phyloP scores from a whole-genome alignment of 2,888 invertebrate species.

The Camptogramma bilineatum region DNA sequence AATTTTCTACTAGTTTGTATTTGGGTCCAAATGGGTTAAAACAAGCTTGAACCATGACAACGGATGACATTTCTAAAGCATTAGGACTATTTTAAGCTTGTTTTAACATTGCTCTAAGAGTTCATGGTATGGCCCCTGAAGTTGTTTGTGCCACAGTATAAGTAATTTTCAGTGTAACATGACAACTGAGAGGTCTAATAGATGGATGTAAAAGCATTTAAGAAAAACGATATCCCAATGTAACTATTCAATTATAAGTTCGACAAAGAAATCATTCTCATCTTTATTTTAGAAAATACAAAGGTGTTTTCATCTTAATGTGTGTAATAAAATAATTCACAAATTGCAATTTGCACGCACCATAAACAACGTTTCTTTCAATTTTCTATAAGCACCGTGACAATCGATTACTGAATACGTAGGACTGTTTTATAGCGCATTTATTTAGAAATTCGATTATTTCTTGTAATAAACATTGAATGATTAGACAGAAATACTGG shows the following conservation, averaged over 20 bases:
- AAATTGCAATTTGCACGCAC: slow-evolving; percentile 35
- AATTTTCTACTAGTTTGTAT: no score
- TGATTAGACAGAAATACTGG: background rate
- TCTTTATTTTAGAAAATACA: slow-evolving; percentile 3
- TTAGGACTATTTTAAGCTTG: no score
- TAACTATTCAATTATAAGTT: background rate
- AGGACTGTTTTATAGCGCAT: background rate
- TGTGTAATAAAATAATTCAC: slow-evolving; percentile 24
- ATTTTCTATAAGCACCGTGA: slow-evolving; percentile 36
- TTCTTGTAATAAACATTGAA: background rate
- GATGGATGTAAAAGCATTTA: background rate
- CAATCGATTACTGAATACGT: slow-evolving; percentile 20
- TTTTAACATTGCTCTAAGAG: no score
- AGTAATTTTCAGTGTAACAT: no score
- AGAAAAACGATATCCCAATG: background rate
- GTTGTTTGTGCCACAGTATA: no score
- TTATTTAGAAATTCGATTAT: background rate
- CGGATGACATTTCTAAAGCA: no score
- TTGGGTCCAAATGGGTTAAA: no score
- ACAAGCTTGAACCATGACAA: no score
- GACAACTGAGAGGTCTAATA: no score
- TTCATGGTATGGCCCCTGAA: no score
- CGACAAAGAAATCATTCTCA: background rate
- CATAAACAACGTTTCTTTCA: slow-evolving; percentile 39
- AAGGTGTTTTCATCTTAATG: slow-evolving; percentile 23